A percentile compares a stretch with the other conserved stretches of the same genome.
phyloP scores from a whole-genome alignment of 2,113 vertebrate species.

The Tauraco erythrolophus region DNA sequence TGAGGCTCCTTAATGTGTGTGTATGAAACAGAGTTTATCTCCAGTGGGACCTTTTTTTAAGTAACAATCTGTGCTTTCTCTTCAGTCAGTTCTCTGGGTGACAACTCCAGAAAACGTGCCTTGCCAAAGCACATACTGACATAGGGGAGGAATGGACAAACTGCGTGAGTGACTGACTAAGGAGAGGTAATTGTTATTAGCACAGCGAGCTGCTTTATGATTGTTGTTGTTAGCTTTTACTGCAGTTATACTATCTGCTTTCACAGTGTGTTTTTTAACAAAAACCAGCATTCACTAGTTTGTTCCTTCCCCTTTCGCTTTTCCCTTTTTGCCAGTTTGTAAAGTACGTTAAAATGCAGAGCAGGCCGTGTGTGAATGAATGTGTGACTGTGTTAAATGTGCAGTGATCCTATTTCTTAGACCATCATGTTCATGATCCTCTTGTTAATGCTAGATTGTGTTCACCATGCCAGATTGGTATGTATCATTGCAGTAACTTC shows the following conservation, averaged over 20 bases:
- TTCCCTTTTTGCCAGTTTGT: neutral
- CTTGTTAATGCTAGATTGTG: neutral
- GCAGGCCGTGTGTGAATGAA: neutral
- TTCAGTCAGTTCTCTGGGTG: neutral
- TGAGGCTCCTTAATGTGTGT: neutral
- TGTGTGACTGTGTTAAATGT: neutral
- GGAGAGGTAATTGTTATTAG: neutral
- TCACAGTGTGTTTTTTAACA: neutral
- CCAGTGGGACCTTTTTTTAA: neutral
- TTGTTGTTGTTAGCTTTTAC: neutral
- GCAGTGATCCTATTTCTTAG: neutral
- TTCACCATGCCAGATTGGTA: fast-evolving
- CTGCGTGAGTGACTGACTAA: neutral
- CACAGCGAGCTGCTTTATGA: neutral
- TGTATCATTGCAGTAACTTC: neutral
- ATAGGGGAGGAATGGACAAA: neutral
- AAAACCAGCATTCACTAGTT: neutral
- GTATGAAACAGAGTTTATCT: neutral
- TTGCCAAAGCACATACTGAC: neutral
- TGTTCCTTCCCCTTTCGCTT: neutral
- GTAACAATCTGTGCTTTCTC: neutral
- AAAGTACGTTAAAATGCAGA: neutral
- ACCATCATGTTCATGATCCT: neutral
- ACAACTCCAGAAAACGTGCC: neutral
- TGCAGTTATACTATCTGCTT: neutral